A percentile compares a stretch with the other conserved stretches of the same genome.
These are phyloP conservation scores for Nymphalis io DNA, from an alignment of 1,140 invertebrate species.

Conservation along the genomic window DNA sequence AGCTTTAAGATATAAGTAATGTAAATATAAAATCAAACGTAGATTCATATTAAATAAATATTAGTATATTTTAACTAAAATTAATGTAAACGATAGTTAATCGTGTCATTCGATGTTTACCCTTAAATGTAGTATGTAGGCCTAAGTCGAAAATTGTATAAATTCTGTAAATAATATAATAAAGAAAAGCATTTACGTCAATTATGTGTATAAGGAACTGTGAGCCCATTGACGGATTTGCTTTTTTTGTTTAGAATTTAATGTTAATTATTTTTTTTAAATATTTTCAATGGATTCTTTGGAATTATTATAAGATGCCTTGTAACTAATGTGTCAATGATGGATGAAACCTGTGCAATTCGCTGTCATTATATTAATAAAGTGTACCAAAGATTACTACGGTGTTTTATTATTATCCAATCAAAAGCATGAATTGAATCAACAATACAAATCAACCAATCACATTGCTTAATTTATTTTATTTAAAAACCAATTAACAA, in stretches of 20 bases:
- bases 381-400: constrained; percentile 52
- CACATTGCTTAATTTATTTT: neutral
- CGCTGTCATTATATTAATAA: constrained; percentile 57
- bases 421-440: neutral
- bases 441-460: neutral
- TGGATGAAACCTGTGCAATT: constrained; percentile 48
- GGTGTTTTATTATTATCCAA: constrained; percentile 23
- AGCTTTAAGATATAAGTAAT: constrained; percentile 19
- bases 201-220: constrained; percentile 54
- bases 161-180: constrained; percentile 36
- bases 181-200: constrained; percentile 64
- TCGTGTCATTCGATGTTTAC: constrained; percentile 5
- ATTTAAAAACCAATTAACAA: too few relatives aligned
- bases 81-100: constrained; percentile 2
- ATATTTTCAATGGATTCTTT: constrained; percentile 11
- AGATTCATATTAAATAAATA: constrained; percentile 3
- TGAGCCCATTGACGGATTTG: constrained; percentile 69
- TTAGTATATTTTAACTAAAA: neutral
- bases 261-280: constrained; percentile 42
- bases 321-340: constrained; percentile 33
- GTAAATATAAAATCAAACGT: neutral
- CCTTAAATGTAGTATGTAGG: constrained; percentile 18
- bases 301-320: constrained; percentile 22
- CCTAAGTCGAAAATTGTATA: constrained; percentile 11
- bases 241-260: constrained; percentile 46